These are phyloP conservation scores for Zaprionus africanus DNA, from an alignment of 1,140 invertebrate genomes.

Conservation along the genomic window DNA sequence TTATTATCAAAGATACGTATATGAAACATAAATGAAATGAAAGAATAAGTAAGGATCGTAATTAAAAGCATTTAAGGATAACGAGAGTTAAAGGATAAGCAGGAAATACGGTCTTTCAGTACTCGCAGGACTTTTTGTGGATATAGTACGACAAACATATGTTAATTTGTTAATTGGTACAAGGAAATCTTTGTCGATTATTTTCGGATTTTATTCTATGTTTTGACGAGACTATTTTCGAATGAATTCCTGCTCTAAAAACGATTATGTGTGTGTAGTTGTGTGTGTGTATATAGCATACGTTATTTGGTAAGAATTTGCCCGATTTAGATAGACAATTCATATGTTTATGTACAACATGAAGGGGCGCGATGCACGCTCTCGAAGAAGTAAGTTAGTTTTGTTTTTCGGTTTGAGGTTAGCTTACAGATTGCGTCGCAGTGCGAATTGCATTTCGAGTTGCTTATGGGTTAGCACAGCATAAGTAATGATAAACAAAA, in stretches of 20 bases:
- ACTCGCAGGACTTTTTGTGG: constrained; percentile 8
- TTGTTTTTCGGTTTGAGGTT: constrained; percentile 36
- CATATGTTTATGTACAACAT: constrained; percentile 38
- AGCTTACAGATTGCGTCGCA: constrained; percentile 56
- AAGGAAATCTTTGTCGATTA: background rate
- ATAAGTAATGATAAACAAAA: constrained; percentile 32
- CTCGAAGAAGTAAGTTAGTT: constrained; percentile 55
- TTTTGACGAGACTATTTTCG: constrained; percentile 78
- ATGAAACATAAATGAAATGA: constrained; percentile 64
- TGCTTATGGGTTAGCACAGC: constrained; percentile 69
- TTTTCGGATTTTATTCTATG: constrained; percentile 8
- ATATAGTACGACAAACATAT: constrained; percentile 24
- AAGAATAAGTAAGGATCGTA: constrained; percentile 27
- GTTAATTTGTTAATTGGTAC: constrained; percentile 30
- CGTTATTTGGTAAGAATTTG: constrained; percentile 1
- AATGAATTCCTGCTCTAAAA: constrained; percentile 29
- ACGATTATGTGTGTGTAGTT: constrained; percentile 35
- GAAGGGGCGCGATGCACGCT: constrained; percentile 32
- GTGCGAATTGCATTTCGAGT: constrained; percentile 24
- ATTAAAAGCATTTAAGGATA: constrained; percentile 28
- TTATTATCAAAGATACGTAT: constrained; percentile 41
- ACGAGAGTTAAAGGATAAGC: constrained; percentile 37
- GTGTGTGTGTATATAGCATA: constrained; percentile 1
- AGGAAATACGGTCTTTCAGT: constrained; percentile 12
- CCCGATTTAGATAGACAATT: background rate